phyloP scores from a whole-genome alignment of 2,888 invertebrate species.

The Drosophila neonasuta region DNA sequence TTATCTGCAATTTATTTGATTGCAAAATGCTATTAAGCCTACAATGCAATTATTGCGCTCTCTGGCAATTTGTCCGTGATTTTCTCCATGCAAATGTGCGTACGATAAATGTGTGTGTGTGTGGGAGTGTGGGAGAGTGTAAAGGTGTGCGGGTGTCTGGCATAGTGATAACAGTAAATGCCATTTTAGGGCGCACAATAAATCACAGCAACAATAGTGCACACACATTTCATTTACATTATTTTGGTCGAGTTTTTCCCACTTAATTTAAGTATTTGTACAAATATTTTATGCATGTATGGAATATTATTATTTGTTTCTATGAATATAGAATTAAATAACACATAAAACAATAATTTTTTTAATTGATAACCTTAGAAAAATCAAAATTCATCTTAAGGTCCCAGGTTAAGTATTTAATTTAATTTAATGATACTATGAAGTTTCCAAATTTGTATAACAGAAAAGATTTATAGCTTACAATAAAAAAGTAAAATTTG shows the following conservation, averaged over 20 bases:
- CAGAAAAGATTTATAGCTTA: too few species aligned
- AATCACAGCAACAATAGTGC: conserved; percentile 1
- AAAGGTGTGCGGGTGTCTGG: not conserved
- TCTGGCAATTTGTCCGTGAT: conserved; percentile 11
- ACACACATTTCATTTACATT: not conserved
- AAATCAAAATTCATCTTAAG: too few species aligned
- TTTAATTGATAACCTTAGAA: too few species aligned
- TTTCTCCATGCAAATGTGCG: conserved; percentile 6
- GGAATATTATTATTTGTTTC: too few species aligned
- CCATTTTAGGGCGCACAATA: conserved; percentile 6
- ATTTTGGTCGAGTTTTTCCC: not conserved
- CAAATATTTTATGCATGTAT: too few species aligned
- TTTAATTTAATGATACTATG: too few species aligned
- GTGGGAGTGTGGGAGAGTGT: not conserved
- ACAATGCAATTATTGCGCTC: conserved; percentile 37
- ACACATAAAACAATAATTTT: too few species aligned
- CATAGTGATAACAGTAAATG: conserved; percentile 1
- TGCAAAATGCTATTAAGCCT: conserved; percentile 62
- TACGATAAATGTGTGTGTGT: not conserved
- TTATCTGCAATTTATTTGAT: conserved; percentile 68
- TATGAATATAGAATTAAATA: too few species aligned
- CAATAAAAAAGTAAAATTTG: too few species aligned
- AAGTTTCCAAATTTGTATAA: too few species aligned
- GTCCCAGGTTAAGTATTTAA: too few species aligned
- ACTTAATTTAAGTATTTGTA: not conserved